Conservation (phyloP, 2,113 vertebrate genomes). For the Grammomys surdaster region DNA sequence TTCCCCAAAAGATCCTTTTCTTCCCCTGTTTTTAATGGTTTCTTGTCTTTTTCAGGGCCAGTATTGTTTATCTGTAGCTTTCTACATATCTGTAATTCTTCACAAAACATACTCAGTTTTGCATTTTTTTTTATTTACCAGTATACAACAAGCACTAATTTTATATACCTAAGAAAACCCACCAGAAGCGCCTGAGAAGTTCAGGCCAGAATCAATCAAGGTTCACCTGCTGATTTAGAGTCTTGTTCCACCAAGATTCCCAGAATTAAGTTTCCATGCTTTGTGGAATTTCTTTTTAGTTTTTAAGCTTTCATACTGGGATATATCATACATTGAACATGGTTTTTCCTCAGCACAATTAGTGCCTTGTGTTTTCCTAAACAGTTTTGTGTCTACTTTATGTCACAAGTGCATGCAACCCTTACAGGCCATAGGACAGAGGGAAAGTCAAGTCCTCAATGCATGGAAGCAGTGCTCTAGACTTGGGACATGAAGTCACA, state of each 20-base stretch:
- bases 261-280: not conserved
- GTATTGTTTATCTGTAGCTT: constrained; percentile 10
- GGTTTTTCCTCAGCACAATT: not conserved
- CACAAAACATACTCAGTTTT: not conserved
- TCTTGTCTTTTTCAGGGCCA: not conserved
- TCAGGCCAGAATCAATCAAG: not conserved
- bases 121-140: not conserved
- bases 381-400: not conserved
- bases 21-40: not conserved
- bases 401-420: not conserved
- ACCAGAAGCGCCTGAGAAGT: not conserved
- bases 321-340: not conserved
- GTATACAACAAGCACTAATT: not conserved
- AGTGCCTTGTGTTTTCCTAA: not conserved
- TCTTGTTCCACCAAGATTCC: not conserved
- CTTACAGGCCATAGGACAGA: not conserved
- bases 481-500: not conserved
- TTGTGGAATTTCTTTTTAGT: too few species aligned
- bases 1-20: not conserved
- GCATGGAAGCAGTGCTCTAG: not conserved
- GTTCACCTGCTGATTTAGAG: not conserved
- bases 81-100: not conserved
- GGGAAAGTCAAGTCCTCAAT: not conserved
- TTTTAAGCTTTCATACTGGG: not conserved
- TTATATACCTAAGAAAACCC: not conserved